Evolutionary conservation across 2,888 invertebrate species (phyloP).

Genomic region (Synergus itoensis): DNA sequence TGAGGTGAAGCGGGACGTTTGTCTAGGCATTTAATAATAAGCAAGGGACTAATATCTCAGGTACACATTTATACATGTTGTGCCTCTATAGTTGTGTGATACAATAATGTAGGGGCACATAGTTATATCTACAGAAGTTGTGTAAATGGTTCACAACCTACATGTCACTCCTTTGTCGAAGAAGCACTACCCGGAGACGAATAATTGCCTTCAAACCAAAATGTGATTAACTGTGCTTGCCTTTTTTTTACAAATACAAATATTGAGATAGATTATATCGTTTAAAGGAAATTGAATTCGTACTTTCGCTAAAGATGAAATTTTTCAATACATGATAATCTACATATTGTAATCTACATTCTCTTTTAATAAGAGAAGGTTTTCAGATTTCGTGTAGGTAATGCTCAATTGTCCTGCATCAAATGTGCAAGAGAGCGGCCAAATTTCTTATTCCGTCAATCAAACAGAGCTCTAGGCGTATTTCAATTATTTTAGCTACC

Average conservation of each 20-base stretch:
- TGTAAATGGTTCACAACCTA: constrained; percentile 10
- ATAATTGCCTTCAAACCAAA: neutral
- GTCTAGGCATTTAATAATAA: constrained; percentile 18
- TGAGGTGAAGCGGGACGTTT: constrained; percentile 12
- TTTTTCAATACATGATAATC: too few relatives aligned
- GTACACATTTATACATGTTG: too few relatives aligned
- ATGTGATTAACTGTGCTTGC: too few relatives aligned
- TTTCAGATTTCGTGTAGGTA: neutral
- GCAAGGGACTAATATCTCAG: constrained; percentile 9
- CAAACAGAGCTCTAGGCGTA: constrained; percentile 2
- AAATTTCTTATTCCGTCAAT: constrained; percentile 20
- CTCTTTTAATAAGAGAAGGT: neutral
- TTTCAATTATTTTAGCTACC: constrained; percentile 26
- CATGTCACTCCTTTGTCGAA: constrained; percentile 15
- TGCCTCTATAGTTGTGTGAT: too few relatives aligned
- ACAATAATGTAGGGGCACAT: too few relatives aligned
- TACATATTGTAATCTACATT: too few relatives aligned
- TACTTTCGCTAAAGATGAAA: too few relatives aligned
- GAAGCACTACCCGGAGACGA: neutral
- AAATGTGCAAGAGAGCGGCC: constrained; percentile 1
- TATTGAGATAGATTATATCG: too few relatives aligned
- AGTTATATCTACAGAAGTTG: constrained; percentile 12
- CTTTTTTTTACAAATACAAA: too few relatives aligned
- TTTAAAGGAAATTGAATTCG: too few relatives aligned
- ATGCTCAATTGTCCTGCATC: neutral